Conservation (phyloP, 2,113 vertebrate species). For the Macquaria ambigua region DNA sequence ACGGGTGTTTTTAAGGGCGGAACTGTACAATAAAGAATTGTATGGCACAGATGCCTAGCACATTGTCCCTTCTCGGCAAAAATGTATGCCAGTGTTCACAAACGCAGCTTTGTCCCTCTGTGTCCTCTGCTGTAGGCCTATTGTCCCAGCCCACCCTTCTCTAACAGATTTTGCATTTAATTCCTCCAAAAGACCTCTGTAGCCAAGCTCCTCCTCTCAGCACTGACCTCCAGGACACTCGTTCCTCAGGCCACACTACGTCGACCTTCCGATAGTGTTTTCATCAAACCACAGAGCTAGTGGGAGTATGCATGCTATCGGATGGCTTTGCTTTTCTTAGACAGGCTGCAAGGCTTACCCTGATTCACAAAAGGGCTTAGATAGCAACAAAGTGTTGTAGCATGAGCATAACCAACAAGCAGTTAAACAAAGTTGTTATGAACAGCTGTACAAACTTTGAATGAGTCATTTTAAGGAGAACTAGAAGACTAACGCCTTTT, state of each 20-base stretch:
- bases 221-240: constrained; percentile 29
- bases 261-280: constrained; percentile 17
- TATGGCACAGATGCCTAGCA: constrained; percentile 61
- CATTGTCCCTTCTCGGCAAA: constrained; percentile 65
- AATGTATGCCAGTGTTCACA: constrained; percentile 76
- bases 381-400: not conserved
- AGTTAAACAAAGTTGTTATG: not conserved
- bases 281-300: constrained; percentile 1
- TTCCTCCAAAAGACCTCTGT: constrained; percentile 61
- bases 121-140: constrained; percentile 66
- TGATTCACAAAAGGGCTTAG: not conserved
- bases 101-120: constrained; percentile 74
- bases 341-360: not conserved
- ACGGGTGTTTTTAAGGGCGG: constrained; percentile 59
- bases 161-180: constrained; percentile 75
- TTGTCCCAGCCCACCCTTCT: constrained; percentile 73
- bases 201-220: constrained; percentile 58
- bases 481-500: not conserved
- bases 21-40: constrained; percentile 79
- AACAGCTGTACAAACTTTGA: not conserved
- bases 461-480: not conserved
- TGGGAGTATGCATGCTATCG: not conserved
- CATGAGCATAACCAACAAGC: not conserved
- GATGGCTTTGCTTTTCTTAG: not conserved
- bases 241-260: constrained; percentile 49